phyloP scores from a whole-genome alignment of 2,888 invertebrate species.

The Yponomeuta cagnagella region DNA sequence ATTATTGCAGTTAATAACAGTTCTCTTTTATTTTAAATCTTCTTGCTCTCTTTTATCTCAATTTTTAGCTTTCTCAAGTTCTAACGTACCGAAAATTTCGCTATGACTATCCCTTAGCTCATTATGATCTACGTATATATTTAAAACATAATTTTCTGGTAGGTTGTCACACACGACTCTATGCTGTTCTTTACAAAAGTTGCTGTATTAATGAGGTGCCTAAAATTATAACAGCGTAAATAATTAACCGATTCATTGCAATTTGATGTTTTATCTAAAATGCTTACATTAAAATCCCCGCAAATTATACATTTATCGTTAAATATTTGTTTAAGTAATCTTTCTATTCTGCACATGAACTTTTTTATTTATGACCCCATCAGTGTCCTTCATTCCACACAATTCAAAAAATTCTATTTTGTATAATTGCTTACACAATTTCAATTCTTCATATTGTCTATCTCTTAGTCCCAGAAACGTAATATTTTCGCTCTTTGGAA shows the following conservation, averaged over 20 bases:
- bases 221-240: background rate
- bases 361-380: background rate
- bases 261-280: background rate
- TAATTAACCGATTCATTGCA: background rate
- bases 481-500: no score
- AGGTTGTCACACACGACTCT: background rate
- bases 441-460: background rate
- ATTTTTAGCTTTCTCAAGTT: no score
- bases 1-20: no score
- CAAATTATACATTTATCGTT: background rate
- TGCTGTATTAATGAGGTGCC: background rate
- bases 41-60: no score
- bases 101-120: background rate
- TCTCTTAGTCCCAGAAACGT: background rate
- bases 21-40: no score
- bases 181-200: background rate
- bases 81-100: no score
- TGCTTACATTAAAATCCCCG: conserved; percentile 2
- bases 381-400: background rate
- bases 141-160: background rate
- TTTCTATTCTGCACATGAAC: background rate
- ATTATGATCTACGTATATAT: background rate
- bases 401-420: background rate
- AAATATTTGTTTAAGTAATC: background rate
- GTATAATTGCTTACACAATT: background rate